Conservation (phyloP, 92 coral and sea anemone genomes). For the Porites lobata region DNA sequence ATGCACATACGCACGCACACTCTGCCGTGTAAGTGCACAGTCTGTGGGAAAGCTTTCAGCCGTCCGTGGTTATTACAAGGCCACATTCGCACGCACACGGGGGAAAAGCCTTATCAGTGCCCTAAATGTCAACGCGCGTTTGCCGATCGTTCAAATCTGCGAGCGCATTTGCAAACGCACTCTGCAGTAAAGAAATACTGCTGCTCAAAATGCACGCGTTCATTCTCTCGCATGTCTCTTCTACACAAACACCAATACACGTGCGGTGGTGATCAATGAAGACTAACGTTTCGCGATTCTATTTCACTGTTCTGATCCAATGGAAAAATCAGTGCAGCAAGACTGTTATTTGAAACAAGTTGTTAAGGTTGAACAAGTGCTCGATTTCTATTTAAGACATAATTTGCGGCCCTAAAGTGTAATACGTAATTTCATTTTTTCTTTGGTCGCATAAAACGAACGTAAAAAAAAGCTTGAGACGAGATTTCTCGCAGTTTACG, state of each 20-base stretch:
- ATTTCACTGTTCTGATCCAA: background rate
- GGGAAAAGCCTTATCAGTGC: slow-evolving; percentile 91
- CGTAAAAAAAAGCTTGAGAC: background rate
- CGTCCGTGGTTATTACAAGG: slow-evolving; percentile 96
- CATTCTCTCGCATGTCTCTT: slow-evolving; percentile 92
- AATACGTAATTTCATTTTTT: background rate
- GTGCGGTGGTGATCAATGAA: slow-evolving; percentile 37
- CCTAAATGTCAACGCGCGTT: slow-evolving; percentile 87
- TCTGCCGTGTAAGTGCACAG: slow-evolving; percentile 88
- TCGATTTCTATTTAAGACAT: slow-evolving; percentile 10
- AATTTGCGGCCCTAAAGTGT: background rate
- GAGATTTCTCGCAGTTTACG: background rate
- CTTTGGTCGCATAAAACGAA: background rate
- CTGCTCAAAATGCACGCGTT: slow-evolving; percentile 78
- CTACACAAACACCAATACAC: slow-evolving; percentile 79
- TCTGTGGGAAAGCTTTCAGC: slow-evolving; percentile 95
- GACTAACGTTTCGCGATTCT: background rate
- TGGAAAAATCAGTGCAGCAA: background rate
- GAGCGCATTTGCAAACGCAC: slow-evolving; percentile 94
- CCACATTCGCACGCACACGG: slow-evolving; percentile 94
- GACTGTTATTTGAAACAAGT: background rate
- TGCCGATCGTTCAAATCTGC: slow-evolving; percentile 93
- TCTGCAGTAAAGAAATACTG: slow-evolving; percentile 90
- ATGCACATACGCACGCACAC: slow-evolving; percentile 98
- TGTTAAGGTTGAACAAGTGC: background rate